Percentiles rank a stretch among this genome's conserved stretches.
These are phyloP conservation scores for Sebastes iracundus DNA, from an alignment of 2,797 vertebrate species.

Conservation along the genomic window DNA sequence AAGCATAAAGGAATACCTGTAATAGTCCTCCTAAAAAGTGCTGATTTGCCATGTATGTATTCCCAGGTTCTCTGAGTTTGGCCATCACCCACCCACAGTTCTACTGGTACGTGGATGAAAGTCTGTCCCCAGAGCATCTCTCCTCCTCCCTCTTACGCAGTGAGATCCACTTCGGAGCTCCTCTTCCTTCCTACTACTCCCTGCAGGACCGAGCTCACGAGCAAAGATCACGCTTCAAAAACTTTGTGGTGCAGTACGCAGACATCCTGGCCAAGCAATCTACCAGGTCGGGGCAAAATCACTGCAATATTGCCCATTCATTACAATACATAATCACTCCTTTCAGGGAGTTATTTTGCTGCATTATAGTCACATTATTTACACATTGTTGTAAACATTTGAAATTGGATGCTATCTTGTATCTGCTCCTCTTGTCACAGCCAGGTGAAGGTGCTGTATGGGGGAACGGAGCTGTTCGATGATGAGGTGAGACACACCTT, in stretches of 20 bases:
- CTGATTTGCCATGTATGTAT: conserved; percentile 1
- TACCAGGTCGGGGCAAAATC: conserved; percentile 86
- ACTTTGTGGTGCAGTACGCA: conserved; percentile 94
- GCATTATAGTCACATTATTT: background rate
- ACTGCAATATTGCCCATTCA: background rate
- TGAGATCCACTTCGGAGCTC: conserved; percentile 95
- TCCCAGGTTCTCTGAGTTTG: conserved; percentile 91
- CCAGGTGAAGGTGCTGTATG: conserved; percentile 96
- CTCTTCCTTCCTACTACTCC: conserved; percentile 92
- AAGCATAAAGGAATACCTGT: background rate
- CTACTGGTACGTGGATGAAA: conserved; percentile 99
- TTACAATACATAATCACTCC: background rate
- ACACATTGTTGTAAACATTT: background rate
- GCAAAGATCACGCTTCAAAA: conserved; percentile 91
- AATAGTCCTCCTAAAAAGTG: background rate
- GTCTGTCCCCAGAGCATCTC: conserved; percentile 89
- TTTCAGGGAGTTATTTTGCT: background rate
- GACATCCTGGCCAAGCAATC: conserved; percentile 93
- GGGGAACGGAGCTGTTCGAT: conserved; percentile 96
- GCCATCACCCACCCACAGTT: conserved; percentile 98
- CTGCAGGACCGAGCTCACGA: conserved; percentile 93
- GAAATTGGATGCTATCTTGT: background rate
- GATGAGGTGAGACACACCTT: conserved; percentile 97
- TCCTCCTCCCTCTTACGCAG: conserved; percentile 94
- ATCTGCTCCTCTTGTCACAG: conserved; percentile 66